Evolutionary conservation across 2,888 invertebrate genomes (phyloP).

Genomic region (Lepidocyrtinus sp.): DNA sequence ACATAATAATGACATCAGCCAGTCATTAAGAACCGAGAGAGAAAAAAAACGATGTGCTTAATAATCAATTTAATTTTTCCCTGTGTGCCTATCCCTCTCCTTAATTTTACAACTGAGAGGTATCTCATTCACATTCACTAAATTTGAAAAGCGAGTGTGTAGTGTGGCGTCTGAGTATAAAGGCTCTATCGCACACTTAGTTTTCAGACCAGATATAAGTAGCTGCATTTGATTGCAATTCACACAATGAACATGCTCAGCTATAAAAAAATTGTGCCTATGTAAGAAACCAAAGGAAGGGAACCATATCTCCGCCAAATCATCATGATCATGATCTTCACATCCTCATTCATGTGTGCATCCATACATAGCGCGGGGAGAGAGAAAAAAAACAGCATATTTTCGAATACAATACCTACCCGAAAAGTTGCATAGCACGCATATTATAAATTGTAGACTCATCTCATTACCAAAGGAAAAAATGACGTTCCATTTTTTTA

Average conservation of each 20-base stretch:
- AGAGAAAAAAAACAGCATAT: neutral
- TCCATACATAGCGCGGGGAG: neutral
- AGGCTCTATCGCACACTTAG: neutral
- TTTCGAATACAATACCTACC: conserved; percentile 1
- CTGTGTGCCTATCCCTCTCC: neutral
- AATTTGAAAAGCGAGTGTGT: neutral
- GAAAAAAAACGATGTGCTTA: conserved; percentile 23
- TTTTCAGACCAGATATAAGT: neutral
- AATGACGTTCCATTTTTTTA: conserved; percentile 2
- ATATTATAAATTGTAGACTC: neutral
- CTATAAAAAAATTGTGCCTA: neutral
- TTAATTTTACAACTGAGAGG: neutral
- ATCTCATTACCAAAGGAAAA: neutral
- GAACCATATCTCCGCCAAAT: conserved; percentile 42
- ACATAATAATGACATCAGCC: conserved; percentile 50
- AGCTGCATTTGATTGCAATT: conserved; percentile 20
- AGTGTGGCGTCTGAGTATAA: neutral
- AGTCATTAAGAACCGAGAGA: conserved; percentile 33
- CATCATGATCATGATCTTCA: conserved; percentile 19
- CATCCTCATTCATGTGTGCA: conserved; percentile 43
- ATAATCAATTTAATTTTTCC: conserved; percentile 22
- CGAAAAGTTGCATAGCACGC: neutral
- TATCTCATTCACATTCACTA: neutral
- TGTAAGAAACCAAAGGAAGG: conserved; percentile 15
- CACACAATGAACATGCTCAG: conserved; percentile 8